Evolutionary conservation across 2,888 invertebrate species (phyloP).

Genomic region (Drosophila aldrichi): DNA sequence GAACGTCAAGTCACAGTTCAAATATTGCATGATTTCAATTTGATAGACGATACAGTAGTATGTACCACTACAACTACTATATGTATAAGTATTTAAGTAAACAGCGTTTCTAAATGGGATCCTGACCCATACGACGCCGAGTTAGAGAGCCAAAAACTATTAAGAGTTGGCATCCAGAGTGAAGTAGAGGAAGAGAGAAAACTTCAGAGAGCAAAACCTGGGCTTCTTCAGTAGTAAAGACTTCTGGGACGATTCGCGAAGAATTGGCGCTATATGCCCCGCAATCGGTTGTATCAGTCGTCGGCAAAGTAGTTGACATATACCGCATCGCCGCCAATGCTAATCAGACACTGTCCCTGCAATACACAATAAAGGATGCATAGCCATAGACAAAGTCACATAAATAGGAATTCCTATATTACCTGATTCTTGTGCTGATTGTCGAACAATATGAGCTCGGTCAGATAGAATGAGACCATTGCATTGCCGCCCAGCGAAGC

Average conservation of each 20-base stretch:
- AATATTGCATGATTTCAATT: conserved; percentile 65
- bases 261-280: conserved; percentile 84
- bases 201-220: conserved; percentile 28
- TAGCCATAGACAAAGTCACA: background rate
- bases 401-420: conserved; percentile 44
- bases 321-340: conserved; percentile 97
- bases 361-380: conserved; percentile 75
- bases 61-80: conserved; percentile 10
- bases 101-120: conserved; percentile 11
- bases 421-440: conserved; percentile 99
- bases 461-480: conserved; percentile 96
- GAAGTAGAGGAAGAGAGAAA: conserved; percentile 1
- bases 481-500: conserved; percentile 97
- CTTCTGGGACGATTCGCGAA: conserved; percentile 83
- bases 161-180: conserved; percentile 28
- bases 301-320: conserved; percentile 90
- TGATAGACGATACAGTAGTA: conserved; percentile 23
- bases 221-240: conserved; percentile 68
- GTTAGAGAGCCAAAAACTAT: background rate
- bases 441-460: conserved; percentile 95
- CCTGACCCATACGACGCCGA: conserved; percentile 1
- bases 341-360: conserved; percentile 97
- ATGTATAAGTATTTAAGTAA: conserved; percentile 28
- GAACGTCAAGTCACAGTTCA: conserved; percentile 64
- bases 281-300: conserved; percentile 84